These are phyloP conservation scores for Micropterix aruncella DNA, from an alignment of 2,888 invertebrate species.

Conservation along the genomic window DNA sequence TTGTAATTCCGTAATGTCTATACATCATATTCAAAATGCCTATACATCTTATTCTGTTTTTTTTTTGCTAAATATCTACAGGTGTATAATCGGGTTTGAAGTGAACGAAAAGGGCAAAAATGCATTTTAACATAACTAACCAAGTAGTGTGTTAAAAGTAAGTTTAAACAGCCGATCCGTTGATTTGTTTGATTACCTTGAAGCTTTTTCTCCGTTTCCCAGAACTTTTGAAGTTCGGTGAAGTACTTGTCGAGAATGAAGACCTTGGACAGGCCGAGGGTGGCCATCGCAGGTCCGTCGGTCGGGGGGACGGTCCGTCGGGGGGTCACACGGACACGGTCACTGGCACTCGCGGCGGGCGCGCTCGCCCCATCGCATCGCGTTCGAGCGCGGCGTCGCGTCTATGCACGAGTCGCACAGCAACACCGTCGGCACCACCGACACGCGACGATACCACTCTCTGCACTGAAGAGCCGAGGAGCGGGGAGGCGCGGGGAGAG, in stretches of 20 bases:
- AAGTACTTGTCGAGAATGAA: conserved; percentile 97
- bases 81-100: too few species aligned
- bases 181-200: conserved; percentile 57
- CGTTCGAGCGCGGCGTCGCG: conserved; percentile 7
- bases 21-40: too few species aligned
- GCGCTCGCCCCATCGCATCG: conserved; percentile 9
- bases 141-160: too few species aligned
- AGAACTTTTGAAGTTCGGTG: conserved; percentile 91
- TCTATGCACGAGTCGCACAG: not conserved
- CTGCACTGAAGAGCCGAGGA: too few species aligned
- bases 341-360: conserved; percentile 25
- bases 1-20: too few species aligned
- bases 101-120: too few species aligned
- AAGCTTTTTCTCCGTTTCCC: conserved; percentile 92
- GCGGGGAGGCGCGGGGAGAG: conserved; percentile 14
- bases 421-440: conserved; percentile 1
- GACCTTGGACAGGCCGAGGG: conserved; percentile 91
- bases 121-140: too few species aligned
- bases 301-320: conserved; percentile 13
- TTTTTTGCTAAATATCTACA: too few species aligned
- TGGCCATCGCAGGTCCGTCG: conserved; percentile 61
- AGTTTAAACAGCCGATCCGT: not conserved
- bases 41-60: too few species aligned
- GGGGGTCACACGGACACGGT: conserved; percentile 26
- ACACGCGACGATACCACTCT: conserved; percentile 12